These are phyloP conservation scores for Cavia porcellus DNA, from an alignment of 2,113 vertebrate genomes.

Conservation along the genomic window DNA sequence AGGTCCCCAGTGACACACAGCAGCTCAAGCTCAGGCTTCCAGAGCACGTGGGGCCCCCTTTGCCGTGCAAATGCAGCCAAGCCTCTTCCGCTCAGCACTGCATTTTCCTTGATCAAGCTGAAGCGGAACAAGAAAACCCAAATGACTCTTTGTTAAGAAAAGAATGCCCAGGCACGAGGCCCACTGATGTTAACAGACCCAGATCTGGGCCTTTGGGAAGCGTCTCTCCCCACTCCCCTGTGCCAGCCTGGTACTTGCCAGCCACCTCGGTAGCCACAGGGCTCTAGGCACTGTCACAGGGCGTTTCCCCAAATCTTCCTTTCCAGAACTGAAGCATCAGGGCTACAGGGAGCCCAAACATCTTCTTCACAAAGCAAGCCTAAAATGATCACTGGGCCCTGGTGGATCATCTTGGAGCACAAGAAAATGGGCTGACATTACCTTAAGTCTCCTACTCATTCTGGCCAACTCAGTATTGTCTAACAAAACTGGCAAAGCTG, in stretches of 20 bases:
- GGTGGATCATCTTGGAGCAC: neutral
- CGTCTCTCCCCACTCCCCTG: neutral
- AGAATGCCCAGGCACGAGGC: neutral
- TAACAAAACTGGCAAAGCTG: neutral
- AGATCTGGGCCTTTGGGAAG: neutral
- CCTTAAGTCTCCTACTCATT: neutral
- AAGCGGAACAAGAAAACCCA: neutral
- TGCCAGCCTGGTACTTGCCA: neutral
- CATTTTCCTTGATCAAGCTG: neutral
- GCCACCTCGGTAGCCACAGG: neutral
- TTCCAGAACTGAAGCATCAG: neutral
- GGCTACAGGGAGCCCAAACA: neutral
- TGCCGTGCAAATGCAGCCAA: neutral
- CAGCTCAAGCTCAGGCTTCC: neutral
- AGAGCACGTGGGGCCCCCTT: neutral
- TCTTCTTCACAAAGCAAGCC: neutral
- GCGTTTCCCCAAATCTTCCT: neutral
- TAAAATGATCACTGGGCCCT: neutral
- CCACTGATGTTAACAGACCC: neutral
- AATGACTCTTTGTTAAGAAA: neutral
- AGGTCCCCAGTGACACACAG: neutral
- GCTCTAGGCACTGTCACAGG: neutral
- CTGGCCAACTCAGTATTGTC: neutral
- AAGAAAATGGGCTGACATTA: neutral
- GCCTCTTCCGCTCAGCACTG: neutral